Evolutionary conservation across 1,140 invertebrate genomes (phyloP), one percentile per base, ranked within the genome.

Genomic region (Anoplophora glabripennis): DNA sequence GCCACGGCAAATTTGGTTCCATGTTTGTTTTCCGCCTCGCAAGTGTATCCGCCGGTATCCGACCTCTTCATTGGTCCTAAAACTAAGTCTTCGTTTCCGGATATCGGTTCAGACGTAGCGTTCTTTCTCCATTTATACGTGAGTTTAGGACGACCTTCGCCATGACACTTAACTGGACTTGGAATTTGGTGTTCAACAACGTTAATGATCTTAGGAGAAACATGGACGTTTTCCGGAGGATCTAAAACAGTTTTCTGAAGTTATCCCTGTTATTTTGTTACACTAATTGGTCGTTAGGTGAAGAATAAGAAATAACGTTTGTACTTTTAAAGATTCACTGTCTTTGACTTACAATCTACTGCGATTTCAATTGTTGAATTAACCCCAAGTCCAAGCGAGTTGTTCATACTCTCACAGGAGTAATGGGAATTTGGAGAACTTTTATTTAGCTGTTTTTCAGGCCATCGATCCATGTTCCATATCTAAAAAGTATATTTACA

Each of bases 331-430:
- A n/a, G n/a, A n/a, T n/a, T n/a, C n/a, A n/a, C n/a, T n/a, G n/a
- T n/a, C n/a, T n/a, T n/a, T n/a, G 10, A 85, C 89, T 87, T 77
- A 94, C 92, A 96, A 79, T 95, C 92, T 15, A 94, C 90, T 37
- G 86, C 85, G 63, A 95, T 91, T 69, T 86, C 83, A 9, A 90
- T 92, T 18, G 84, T 88, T 69, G 88, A 91, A 53, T 85, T 85
- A 37, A 94, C 90, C 0, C 87, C 86, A 0, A 80, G 76, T 4
- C 87, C 87, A 12, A 85, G 83, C 0, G 88, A 89, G 8, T 87
- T 94, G 4, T 79, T 77, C 9, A 84, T 89, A 49, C 90, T 92
- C 47, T 84, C 78, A 75, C 93, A 96, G 15, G 88, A 90, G 73
- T 94, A 95, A 72, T 89, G 88, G 9, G 88, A 87, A 65, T 89